These are phyloP conservation scores for Cosmia trapezina DNA, from an alignment of 2,888 invertebrate species.

Conservation along the genomic window DNA sequence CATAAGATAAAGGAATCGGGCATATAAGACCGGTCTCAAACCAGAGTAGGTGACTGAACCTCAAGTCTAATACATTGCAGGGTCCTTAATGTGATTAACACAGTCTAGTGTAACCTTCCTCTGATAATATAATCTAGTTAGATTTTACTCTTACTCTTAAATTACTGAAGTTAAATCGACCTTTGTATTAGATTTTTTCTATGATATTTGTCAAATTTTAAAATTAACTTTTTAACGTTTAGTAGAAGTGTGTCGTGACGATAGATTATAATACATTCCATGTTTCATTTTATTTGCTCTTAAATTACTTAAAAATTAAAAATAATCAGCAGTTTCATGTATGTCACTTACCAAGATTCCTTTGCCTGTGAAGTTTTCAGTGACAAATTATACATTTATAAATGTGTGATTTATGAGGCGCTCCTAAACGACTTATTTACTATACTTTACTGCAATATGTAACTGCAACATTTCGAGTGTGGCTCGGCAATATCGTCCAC, in stretches of 20 bases:
- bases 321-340: not conserved
- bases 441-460: not conserved
- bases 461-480: not conserved
- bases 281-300: constrained; percentile 12
- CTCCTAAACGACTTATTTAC: not conserved
- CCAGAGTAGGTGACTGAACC: constrained; percentile 51
- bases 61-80: constrained; percentile 60
- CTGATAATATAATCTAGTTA: constrained; percentile 37
- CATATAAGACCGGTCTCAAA: constrained; percentile 44
- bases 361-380: constrained; percentile 4
- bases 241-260: constrained; percentile 15
- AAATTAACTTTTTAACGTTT: constrained; percentile 20
- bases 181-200: constrained; percentile 22
- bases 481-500: not conserved
- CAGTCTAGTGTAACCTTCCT: constrained; percentile 49
- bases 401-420: not conserved
- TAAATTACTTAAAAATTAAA: not conserved
- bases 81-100: constrained; percentile 66
- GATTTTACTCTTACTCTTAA: constrained; percentile 43
- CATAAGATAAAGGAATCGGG: constrained; percentile 10
- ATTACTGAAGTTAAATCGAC: constrained; percentile 35
- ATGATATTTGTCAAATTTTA: constrained; percentile 27
- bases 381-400: not conserved
- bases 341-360: not conserved
- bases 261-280: constrained; percentile 54